Percentiles rank a stretch among this genome's conserved stretches.
phyloP scores from a whole-genome alignment of 2,113 vertebrate species.

The Copsychus sechellarum region DNA sequence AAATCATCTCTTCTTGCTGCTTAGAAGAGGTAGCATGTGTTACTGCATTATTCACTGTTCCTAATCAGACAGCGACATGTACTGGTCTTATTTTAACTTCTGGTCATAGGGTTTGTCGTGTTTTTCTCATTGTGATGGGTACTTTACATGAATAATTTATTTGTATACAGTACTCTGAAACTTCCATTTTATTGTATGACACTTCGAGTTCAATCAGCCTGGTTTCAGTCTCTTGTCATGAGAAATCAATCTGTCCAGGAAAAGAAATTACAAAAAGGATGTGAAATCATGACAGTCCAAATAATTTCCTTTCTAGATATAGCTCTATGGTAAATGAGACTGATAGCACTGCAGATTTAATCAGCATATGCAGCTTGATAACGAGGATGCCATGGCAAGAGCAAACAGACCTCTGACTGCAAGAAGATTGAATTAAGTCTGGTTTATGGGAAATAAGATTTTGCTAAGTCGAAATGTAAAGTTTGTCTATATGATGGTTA shows the following conservation, averaged over 20 bases:
- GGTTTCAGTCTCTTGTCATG: not conserved
- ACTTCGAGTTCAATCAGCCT: not conserved
- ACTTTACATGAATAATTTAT: constrained; percentile 8
- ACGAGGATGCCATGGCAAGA: too few species aligned
- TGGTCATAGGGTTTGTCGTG: not conserved
- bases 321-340: not conserved
- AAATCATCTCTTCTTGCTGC: too few species aligned
- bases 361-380: too few species aligned
- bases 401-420: too few species aligned
- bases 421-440: too few species aligned
- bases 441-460: too few species aligned
- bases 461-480: too few species aligned
- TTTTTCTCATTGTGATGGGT: not conserved
- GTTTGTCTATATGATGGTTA: too few species aligned
- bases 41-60: too few species aligned
- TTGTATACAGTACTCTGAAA: not conserved
- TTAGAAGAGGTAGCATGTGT: too few species aligned
- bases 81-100: not conserved
- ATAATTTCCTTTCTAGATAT: constrained; percentile 42
- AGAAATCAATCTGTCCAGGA: not conserved
- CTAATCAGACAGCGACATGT: too few species aligned
- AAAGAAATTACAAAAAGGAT: constrained; percentile 27
- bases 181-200: not conserved
- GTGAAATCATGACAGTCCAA: not conserved
- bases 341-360: too few species aligned